Conservation (phyloP, 1,140 invertebrate species). For the Nylanderia fulva region DNA sequence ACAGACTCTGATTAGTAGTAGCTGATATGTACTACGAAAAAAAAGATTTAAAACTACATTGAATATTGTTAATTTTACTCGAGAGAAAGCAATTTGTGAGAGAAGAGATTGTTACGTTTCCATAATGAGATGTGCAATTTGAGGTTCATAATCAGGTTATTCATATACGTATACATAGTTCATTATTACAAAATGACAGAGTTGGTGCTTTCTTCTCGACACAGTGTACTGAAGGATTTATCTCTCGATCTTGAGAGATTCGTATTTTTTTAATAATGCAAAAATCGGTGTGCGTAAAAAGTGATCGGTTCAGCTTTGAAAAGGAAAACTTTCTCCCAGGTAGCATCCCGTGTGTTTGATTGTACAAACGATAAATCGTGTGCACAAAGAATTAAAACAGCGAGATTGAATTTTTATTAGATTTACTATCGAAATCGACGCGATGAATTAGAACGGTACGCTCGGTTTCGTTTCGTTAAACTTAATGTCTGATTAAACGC, state of each 20-base stretch:
- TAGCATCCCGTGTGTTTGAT: slow-evolving; percentile 10
- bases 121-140: slow-evolving; percentile 20
- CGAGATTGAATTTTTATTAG: slow-evolving; percentile 36
- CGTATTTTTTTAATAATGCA: slow-evolving; percentile 13
- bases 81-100: neutral
- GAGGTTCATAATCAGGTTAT: neutral
- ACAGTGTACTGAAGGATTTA: neutral
- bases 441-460: slow-evolving; percentile 23
- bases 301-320: slow-evolving; percentile 26
- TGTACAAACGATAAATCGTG: slow-evolving; percentile 26
- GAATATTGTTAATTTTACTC: neutral
- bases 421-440: slow-evolving; percentile 2
- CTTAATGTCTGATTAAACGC: slow-evolving; percentile 49
- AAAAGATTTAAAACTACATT: neutral
- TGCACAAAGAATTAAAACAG: neutral
- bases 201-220: slow-evolving; percentile 26
- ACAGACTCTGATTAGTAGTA: neutral
- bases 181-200: slow-evolving; percentile 22
- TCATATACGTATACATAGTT: neutral
- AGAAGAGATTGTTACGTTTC: slow-evolving; percentile 10
- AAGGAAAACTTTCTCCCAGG: slow-evolving; percentile 49
- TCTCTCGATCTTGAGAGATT: slow-evolving; percentile 9
- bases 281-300: slow-evolving; percentile 1
- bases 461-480: slow-evolving; percentile 34
- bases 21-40: neutral